Base-by-base conservation (phyloP, 2,113 vertebrate species). In the Calyptomena viridis region DNA sequence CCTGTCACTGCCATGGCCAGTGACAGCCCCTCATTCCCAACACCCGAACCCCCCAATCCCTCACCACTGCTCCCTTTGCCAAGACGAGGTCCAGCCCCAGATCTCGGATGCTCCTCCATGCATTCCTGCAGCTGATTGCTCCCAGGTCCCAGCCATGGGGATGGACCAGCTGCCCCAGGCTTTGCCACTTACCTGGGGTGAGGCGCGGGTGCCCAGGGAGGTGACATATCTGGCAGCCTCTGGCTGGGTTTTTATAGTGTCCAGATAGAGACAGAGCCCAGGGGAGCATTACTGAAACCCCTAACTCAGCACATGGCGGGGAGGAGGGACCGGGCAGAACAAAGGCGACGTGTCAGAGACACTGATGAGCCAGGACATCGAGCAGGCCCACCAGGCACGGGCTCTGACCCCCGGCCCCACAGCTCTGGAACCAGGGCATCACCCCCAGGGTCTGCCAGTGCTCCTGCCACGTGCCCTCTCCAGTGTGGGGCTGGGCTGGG, bases 311-410 rank as follows among this genome's bases (percentile, higher is more conserved):
- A 97, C 86, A 94, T 83, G 93, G 92, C 4, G 0, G 96, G 96
- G 97, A 96, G 96, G 95, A 96, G 95, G 91, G 91, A 92, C 87
- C 1, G 31, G 23, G 35, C 63, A n/a, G 88, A 95, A 96, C 96
- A 97, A 97, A 94, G 93, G 85, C 89, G 0, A 85, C 8, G 49
- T 73, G 68, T 74, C 66, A 73, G 68, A 66, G 74, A 82, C 66
- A 63, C 96, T 98, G 98, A 98, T 91, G 97, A 97, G 97, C 96
- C 1, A 94, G 93, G 98, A 98, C 94, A 53, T 97, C 77, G 15
- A 14, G 8, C 55, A 2, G 6, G 58, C 75, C 89, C 87, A 89
- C 76, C 15, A 0, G 47, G 55, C n/a, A 46, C 0, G 0, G 87
- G 64, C 59, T 86, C 42, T 82, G 91, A 77, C 37, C 71, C 91